Evolutionary conservation across 2,797 vertebrate species (phyloP), one percentile per base, ranked within the genome.

Genomic region (Apogon talboti): DNA sequence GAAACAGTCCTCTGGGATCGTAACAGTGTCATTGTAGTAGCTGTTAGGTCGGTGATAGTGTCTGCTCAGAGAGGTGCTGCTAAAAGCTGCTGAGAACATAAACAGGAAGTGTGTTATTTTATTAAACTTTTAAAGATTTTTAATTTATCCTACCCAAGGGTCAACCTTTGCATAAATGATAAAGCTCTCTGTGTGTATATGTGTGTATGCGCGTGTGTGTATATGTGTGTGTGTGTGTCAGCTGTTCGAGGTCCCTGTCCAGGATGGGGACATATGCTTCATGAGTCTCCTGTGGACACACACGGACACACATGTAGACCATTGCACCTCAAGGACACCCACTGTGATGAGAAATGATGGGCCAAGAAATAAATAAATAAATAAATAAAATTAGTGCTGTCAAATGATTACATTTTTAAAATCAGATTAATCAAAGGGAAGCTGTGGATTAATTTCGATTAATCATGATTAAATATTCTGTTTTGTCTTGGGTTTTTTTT

Each of bases 261-360:
- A 48, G 56, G 67, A 80, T 37, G 45, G 50, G 58, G 65, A 83
- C 87, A 90, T 91, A 90, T 90, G 90, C 79, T 87, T 75, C 78
- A 71, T 35, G 49, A 63, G 82, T 69, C 81, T 84, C 88, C 88
- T 43, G 86, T 74, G 83, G 87, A 78, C 78, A 79, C 67, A 51
- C 56, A 70, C 49, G 77, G 55, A 74, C 52, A 83, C 65, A 66
- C 64, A 72, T 12, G n/a, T 41, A 64, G 46, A 41, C 46, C 15
- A 61, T 42, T 70, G 37, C 61, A 74, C 60, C 53, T 78, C 60
- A 71, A 77, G 72, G 64, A 79, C 52, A 46, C 15, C 16, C 47
- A 50, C 45, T 38, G 54, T 61, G 59, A 67, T 45, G 28, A 57
- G 19, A 9, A 38, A 51, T 65, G 19, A 47, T n/a, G 6, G 13